Percentiles rank a stretch among this genome's conserved stretches.
Conservation (phyloP, 2,113 vertebrate genomes). For the Helogale parvula region DNA sequence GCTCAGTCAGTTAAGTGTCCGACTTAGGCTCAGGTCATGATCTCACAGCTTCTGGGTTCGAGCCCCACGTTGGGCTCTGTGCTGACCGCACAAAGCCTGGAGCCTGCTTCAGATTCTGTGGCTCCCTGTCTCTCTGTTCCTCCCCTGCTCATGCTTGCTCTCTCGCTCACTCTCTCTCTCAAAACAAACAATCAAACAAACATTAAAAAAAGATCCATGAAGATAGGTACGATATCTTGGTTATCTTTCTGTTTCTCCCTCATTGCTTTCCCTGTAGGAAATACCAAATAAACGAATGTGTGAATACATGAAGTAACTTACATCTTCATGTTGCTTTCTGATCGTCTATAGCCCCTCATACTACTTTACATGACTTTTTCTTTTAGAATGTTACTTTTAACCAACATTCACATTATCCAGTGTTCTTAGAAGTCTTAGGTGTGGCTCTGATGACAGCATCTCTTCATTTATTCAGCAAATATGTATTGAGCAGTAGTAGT, state of each 20-base stretch:
- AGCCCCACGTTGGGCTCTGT: too few species aligned
- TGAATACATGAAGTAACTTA: background rate
- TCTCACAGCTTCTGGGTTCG: too few species aligned
- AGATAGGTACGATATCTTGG: background rate
- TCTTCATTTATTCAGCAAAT: slow-evolving; percentile 11
- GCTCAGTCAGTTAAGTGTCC: too few species aligned
- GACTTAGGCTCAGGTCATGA: too few species aligned
- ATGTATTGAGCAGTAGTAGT: background rate
- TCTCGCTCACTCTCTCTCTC: too few species aligned
- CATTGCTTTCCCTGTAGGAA: background rate
- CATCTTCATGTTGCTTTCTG: background rate
- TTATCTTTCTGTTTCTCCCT: slow-evolving; percentile 1
- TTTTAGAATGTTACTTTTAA: background rate
- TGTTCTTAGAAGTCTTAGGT: background rate
- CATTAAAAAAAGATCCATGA: background rate
- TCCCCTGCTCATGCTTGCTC: too few species aligned
- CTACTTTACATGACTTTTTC: background rate
- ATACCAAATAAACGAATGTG: background rate
- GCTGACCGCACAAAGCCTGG: too few species aligned
- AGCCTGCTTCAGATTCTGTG: too few species aligned
- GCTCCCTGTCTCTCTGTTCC: too few species aligned
- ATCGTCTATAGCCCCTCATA: background rate
- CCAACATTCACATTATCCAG: background rate
- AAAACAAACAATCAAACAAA: too few species aligned
- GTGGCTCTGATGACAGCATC: background rate